Evolutionary conservation across 2,113 vertebrate species (phyloP), one percentile per base, ranked within the genome.

Genomic region (Numenius arquata): DNA sequence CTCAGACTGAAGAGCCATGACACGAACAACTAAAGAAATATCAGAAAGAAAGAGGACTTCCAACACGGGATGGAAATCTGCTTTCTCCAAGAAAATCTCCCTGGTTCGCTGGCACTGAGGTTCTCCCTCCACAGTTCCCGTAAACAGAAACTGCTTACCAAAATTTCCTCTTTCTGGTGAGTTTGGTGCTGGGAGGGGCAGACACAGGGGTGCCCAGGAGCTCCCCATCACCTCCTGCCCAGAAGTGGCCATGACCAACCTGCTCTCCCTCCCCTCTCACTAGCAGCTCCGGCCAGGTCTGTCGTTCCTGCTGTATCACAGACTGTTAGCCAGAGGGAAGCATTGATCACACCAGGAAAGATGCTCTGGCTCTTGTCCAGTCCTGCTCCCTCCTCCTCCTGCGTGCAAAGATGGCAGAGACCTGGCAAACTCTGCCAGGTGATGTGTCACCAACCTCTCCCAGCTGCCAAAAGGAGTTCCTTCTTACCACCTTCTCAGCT

Each of bases 1-100:
- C 95, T 93, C 96, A 96, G 96, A 93, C 95, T 97, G 96, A 98
- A 97, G 96, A 97, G 96, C 98, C 90, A 55, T 95, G 96, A 97
- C 96, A 98, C 59, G 95, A 98, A 96, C 97, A 94, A 97, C 96
- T 93, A 94, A 95, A 98, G 97, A 97, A 97, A 95, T 95, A 96
- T 82, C 76, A 88, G 92, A 81, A 88, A 82, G 82, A 83, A 91
- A 85, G 68, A 77, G 62, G 86, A 76, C 86, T 96, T 53, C 68
- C 58, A 70, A 84, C 58, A 67, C 26, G 30, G 62, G 85, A 87
- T 29, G 62, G 80, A 95, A 89, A 96, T 89, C 41, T 91, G 53
- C 50, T 74, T 85, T 79, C 83, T 85, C 43, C 66, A 86, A 27
- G 79, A 84, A 88, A 78, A 61, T 22, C 11, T 94, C 20, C 43